These are phyloP conservation scores for Eupsittula cactorum DNA, from an alignment of 2,113 vertebrate species.

Conservation along the genomic window DNA sequence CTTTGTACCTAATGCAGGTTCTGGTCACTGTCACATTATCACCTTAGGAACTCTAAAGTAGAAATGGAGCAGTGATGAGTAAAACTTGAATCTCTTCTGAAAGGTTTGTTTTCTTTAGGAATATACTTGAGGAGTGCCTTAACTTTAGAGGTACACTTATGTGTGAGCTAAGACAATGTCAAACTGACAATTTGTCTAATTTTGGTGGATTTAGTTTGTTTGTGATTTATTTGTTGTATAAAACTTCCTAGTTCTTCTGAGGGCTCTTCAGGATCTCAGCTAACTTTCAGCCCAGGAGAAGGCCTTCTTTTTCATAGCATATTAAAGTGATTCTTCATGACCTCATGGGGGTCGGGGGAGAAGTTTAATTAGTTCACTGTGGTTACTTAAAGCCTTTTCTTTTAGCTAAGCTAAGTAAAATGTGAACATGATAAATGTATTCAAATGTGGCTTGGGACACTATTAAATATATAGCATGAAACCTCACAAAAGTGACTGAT, in stretches of 20 bases:
- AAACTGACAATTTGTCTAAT: not conserved
- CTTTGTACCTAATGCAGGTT: not conserved
- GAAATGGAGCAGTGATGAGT: not conserved
- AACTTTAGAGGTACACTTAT: not conserved
- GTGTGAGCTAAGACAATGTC: not conserved
- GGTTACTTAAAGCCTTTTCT: not conserved
- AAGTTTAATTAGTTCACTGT: not conserved
- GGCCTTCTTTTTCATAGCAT: not conserved
- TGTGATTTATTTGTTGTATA: not conserved
- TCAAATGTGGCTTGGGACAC: not conserved
- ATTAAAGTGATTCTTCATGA: not conserved
- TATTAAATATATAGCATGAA: not conserved
- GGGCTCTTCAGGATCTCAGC: not conserved
- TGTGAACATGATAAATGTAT: not conserved
- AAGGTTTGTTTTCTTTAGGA: not conserved
- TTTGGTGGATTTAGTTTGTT: not conserved
- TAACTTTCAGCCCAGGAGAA: not conserved
- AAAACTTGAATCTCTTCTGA: not conserved
- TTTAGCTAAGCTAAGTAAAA: not conserved
- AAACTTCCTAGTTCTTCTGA: not conserved
- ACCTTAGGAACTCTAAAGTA: not conserved
- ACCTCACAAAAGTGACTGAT: not conserved
- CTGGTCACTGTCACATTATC: not conserved
- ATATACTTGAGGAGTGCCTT: not conserved
- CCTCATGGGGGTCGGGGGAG: rapidly evolving